Base-by-base conservation (phyloP, 2,888 invertebrate species). In the Agonum fuliginosum region DNA sequence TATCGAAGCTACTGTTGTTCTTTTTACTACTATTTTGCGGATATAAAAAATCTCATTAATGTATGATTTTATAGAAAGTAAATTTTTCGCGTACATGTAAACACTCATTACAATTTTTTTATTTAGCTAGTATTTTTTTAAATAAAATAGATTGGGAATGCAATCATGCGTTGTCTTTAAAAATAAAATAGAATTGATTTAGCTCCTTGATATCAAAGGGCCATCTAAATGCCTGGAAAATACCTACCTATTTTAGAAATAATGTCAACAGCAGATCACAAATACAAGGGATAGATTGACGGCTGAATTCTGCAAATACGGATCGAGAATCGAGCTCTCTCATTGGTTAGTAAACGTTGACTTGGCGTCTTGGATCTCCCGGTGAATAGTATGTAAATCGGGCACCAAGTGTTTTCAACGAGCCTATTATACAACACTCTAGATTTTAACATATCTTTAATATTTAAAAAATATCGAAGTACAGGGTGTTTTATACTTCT, bases 271-370 rank as follows among this genome's bases (percentile, higher is more conserved):
- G 17, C 58, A 62, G 30, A 34, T 62, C 30, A 62, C 58, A 62
- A 62, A 62, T 30, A 30, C 30, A 62, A 30, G 12, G 22, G 17
- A 62, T 17, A 62, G 58, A 62, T 62, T 17, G 30, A 62, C 27
- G 58, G 12, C 30, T 62, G 27, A 24, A 54, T 62, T 62, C 54
- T 54, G 12, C 58, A 30, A 62, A 62, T 62, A 30, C 14, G 17
- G 30, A 17, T 17, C 27, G 58, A 62, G 30, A 62, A 17, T 17
- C 27, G 58, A 62, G 30, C 54, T 22, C 12, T 54, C 24, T 54
- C 22, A 54, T 54, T 54, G 54, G 54, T 54, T 54, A 54, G 54
- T 24, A 54, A 54, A 54, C 54, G 54, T 54, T 62, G 58, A 62
- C 58, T 62, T 62, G 27, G 58, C 34, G 17, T 30, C 19, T 6